Conservation (phyloP, 2,113 vertebrate genomes). For the Thymallus thymallus region DNA sequence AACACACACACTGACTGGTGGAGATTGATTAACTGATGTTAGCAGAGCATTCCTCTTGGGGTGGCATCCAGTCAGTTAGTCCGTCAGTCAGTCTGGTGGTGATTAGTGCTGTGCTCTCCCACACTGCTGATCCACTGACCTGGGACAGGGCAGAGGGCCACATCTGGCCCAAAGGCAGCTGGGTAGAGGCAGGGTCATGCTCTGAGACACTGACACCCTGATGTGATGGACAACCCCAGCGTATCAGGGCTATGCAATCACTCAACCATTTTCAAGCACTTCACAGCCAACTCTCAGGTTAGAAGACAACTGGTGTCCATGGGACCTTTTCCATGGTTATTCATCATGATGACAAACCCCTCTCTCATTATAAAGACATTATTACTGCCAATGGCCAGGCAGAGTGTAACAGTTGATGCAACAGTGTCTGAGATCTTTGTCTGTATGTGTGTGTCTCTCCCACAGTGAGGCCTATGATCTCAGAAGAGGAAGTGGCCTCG, state of each 20-base stretch:
- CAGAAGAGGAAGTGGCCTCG: constrained; percentile 73
- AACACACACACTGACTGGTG: neutral
- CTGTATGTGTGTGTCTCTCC: constrained; percentile 10
- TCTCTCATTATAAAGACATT: constrained; percentile 57
- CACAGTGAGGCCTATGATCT: constrained; percentile 84
- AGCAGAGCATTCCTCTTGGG: constrained; percentile 8
- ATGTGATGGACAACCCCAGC: neutral
- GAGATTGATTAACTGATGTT: neutral
- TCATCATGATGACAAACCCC: neutral
- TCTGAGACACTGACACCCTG: no score
- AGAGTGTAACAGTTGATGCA: constrained; percentile 38
- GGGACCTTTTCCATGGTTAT: neutral
- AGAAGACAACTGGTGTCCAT: neutral
- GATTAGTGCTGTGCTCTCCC: constrained; percentile 16
- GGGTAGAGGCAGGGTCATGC: no score
- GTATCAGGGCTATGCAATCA: neutral
- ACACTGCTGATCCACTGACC: constrained; percentile 39
- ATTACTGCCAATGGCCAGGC: constrained; percentile 14
- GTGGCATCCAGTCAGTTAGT: constrained; percentile 2
- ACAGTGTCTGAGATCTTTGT: constrained; percentile 7
- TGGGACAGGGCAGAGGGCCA: no score
- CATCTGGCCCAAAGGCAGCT: no score
- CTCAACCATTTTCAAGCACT: neutral
- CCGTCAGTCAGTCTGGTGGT: constrained; percentile 41
- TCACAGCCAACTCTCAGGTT: neutral